Base-by-base conservation (phyloP, 2,888 invertebrate genomes). In the Acronicta leporina region DNA sequence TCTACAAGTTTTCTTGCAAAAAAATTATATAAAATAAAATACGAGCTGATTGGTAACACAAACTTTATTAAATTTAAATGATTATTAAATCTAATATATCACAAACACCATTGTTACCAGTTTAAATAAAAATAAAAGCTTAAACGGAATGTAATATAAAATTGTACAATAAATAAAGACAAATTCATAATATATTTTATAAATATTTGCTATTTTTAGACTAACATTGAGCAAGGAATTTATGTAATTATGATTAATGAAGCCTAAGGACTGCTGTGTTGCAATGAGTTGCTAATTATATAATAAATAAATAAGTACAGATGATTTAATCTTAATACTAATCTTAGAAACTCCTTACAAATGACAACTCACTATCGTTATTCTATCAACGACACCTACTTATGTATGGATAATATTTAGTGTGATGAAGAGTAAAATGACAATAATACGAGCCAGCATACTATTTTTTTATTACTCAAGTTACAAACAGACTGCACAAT, bases 51-150 rank as follows among this genome's bases (percentile, higher is more conserved):
- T 51, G 58, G 58, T 70, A 67, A 66, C 47, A 65, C 52, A 59
- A 61, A 61, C 42, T 76, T 77, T 66, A 77, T 75, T 77, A 53
- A 47, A n/a, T n/a, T n/a, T n/a, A n/a, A n/a, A n/a, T n/a, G n/a
- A n/a, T n/a, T n/a, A n/a, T n/a, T 40, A 41, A 58, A 57, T 47
- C 43, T 56, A 49, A 67, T 57, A 60, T 66, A 66, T 68, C 57
- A 77, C 65, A 75, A 78, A 73, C 65, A 68, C 63, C 67, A 40
- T 53, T 27, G 47, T 50, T 63, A 68, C 8, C 16, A 55, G 38
- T 27, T 58, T 40, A 53, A 54, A 43, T 64, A 46, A 52, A 66
- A 45, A 54, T 52, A 58, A 68, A 63, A 30, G 2, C 52, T 50
- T 56, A 65, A 11, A 49, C 49, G 76, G 77, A 75, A 75, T 75